Evolutionary conservation across 1,140 invertebrate genomes (phyloP).

Genomic region (Cyclina sinensis): DNA sequence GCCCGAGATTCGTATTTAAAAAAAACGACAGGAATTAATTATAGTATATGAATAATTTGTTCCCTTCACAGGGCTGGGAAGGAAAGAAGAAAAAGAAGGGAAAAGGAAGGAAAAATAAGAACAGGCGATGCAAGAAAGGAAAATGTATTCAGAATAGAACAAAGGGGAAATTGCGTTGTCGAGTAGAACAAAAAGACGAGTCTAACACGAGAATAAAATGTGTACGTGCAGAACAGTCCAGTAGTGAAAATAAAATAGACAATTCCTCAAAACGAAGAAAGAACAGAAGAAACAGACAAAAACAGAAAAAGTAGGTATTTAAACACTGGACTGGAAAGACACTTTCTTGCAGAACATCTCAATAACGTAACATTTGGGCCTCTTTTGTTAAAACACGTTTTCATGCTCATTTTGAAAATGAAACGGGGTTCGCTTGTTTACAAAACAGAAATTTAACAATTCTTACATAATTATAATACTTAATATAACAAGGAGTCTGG

Average conservation of each 20-base stretch:
- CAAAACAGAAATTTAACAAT: no score
- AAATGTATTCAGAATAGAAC: conserved; percentile 14
- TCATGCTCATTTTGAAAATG: no score
- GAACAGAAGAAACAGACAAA: not conserved
- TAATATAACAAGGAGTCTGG: no score
- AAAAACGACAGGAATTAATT: no score
- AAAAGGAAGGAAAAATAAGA: conserved; percentile 12
- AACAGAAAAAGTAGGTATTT: not conserved
- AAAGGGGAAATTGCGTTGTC: conserved; percentile 25
- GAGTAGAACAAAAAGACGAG: conserved; percentile 17
- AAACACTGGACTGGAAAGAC: no score
- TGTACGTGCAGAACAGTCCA: not conserved
- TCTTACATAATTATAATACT: no score
- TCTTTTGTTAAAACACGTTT: no score
- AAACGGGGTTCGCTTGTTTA: no score
- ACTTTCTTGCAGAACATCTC: no score
- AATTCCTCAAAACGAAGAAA: conserved; percentile 22
- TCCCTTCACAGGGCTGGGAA: not conserved
- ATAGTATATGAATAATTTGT: no score
- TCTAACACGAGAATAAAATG: conserved; percentile 28
- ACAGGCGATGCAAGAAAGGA: conserved; percentile 27
- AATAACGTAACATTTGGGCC: no score
- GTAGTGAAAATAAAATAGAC: not conserved
- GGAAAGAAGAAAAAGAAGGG: not conserved
- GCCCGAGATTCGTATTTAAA: no score